A percentile compares a stretch with the other conserved stretches of the same genome.
Conservation (phyloP, 2,888 invertebrate species). For the Sipha maydis region DNA sequence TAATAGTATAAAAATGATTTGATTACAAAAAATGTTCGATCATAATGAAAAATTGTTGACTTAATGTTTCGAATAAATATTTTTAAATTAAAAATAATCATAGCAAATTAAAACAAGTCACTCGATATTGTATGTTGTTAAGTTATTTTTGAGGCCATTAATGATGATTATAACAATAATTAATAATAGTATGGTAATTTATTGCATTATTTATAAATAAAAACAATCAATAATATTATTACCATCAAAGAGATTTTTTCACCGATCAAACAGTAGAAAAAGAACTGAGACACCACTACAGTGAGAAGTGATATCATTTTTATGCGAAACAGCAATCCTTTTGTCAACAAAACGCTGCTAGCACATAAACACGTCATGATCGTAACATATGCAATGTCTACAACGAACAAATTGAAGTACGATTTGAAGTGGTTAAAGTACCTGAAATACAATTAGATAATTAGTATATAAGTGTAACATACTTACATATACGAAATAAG, state of each 20-base stretch:
- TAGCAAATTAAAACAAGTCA: no score
- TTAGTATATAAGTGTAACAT: no score
- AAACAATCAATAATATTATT: not conserved
- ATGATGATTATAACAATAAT: no score
- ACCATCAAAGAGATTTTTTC: constrained; percentile 39
- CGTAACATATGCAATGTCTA: constrained; percentile 19
- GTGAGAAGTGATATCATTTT: constrained; percentile 44
- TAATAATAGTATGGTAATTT: no score
- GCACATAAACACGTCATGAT: constrained; percentile 42
- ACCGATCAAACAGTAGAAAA: constrained; percentile 48
- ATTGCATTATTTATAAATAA: not conserved
- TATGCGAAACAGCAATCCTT: constrained; percentile 42
- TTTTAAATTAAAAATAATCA: no score
- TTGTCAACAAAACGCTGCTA: constrained; percentile 26
- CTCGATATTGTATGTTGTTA: no score
- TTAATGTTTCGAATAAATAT: no score
- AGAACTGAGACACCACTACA: constrained; percentile 27
- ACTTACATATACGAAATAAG: no score
- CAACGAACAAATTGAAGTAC: constrained; percentile 24
- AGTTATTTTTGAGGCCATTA: no score
- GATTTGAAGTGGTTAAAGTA: constrained; percentile 45
- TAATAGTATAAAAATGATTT: no score
- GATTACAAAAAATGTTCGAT: no score
- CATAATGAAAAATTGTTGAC: no score
- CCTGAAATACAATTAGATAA: not conserved